Percentiles rank a stretch among this genome's conserved stretches.
These are phyloP conservation scores for Chorisops tibialis DNA, from an alignment of 2,888 invertebrate genomes.

Conservation along the genomic window DNA sequence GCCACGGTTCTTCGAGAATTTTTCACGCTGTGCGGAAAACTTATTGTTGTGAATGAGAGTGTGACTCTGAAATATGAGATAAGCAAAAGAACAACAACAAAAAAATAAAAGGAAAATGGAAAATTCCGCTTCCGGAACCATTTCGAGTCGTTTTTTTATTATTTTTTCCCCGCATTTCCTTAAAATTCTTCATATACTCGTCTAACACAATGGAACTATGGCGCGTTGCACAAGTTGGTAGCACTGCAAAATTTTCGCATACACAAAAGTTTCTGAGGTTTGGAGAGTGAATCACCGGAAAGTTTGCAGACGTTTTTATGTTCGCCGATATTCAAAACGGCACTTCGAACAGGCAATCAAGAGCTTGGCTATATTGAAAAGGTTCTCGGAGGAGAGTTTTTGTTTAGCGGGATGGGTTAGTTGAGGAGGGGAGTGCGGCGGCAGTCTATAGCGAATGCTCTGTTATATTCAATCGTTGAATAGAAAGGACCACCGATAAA, in stretches of 20 bases:
- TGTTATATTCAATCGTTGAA: background rate
- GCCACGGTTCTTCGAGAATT: background rate
- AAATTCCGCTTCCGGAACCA: constrained; percentile 7
- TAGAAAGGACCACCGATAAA: background rate
- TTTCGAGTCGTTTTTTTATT: background rate
- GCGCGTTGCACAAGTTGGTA: background rate
- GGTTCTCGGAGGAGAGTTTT: too few species aligned
- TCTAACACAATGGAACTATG: constrained; percentile 6
- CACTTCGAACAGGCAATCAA: constrained; percentile 18
- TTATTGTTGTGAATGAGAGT: constrained; percentile 26
- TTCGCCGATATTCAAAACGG: constrained; percentile 14
- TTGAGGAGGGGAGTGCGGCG: background rate
- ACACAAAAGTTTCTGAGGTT: constrained; percentile 19
- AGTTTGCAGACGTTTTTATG: constrained; percentile 22
- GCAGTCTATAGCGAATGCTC: background rate
- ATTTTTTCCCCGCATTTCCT: constrained; percentile 21
- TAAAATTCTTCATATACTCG: constrained; percentile 18
- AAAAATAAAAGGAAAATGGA: constrained; percentile 11
- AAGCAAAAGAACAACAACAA: constrained; percentile 4
- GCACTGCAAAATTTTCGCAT: background rate
- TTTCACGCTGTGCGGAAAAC: constrained; percentile 28
- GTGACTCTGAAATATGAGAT: constrained; percentile 18
- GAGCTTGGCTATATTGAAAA: background rate
- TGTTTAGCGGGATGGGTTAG: too few species aligned
- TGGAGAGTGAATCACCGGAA: constrained; percentile 12